Percentiles rank a stretch among this genome's conserved stretches.
Conservation (phyloP, 2,113 vertebrate species). For the Dissostichus mawsoni region DNA sequence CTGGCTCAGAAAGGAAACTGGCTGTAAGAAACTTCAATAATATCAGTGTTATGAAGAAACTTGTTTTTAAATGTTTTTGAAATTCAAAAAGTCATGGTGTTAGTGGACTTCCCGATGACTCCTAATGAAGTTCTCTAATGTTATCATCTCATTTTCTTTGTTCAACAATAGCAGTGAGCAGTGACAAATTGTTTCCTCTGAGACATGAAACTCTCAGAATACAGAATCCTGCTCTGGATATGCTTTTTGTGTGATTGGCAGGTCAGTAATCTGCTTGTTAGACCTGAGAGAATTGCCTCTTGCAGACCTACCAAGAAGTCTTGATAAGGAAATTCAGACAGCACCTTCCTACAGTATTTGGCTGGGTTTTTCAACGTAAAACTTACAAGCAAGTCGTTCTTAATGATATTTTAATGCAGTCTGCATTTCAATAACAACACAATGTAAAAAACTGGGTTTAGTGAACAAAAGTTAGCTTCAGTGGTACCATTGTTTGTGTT, state of each 20-base stretch:
- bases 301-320: constrained; percentile 2
- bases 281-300: constrained; percentile 23
- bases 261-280: constrained; percentile 27
- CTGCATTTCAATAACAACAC: background rate
- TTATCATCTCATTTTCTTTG: background rate
- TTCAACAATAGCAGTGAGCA: background rate
- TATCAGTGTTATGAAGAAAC: background rate
- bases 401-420: constrained; percentile 18
- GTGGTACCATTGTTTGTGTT: constrained; percentile 47
- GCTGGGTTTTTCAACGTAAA: constrained; percentile 6
- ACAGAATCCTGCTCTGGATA: background rate
- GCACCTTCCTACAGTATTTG: constrained; percentile 5
- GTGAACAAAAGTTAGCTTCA: constrained; percentile 21
- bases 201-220: constrained; percentile 1
- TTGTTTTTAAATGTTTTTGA: background rate
- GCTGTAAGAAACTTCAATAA: background rate
- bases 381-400: constrained; percentile 1
- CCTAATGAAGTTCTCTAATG: background rate
- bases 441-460: background rate
- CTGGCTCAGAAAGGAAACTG: background rate
- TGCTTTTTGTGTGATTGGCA: constrained; percentile 7
- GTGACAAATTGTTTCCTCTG: background rate
- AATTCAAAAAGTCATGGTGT: background rate
- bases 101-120: background rate
- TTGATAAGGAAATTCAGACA: constrained; percentile 12